Conservation (phyloP, 2,113 vertebrate species). For the Siniperca knerii region DNA sequence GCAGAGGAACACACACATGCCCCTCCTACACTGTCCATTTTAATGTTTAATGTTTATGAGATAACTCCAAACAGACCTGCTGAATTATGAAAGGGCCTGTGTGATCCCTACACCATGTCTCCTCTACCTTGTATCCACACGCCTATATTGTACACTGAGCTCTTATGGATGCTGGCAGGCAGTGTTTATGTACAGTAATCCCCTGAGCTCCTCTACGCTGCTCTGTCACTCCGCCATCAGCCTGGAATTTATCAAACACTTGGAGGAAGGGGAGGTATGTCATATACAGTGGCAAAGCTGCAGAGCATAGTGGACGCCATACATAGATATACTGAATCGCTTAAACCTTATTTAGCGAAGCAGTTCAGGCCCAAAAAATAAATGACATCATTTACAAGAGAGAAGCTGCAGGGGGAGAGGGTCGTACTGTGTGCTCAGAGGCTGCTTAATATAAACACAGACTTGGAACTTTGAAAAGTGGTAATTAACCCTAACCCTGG, state of each 20-base stretch:
- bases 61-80: constrained; percentile 30
- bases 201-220: constrained; percentile 15
- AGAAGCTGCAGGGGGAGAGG: constrained; percentile 9
- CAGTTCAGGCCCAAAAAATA: neutral
- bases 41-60: constrained; percentile 55
- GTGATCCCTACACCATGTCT: constrained; percentile 17
- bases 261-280: constrained; percentile 8
- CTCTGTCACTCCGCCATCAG: constrained; percentile 44
- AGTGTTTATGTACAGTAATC: constrained; percentile 71
- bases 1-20: neutral
- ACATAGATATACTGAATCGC: constrained; percentile 21
- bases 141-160: constrained; percentile 2
- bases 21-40: neutral
- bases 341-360: constrained; percentile 64
- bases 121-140: constrained; percentile 4
- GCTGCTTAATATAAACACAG: neutral
- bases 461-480: neutral
- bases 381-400: neutral
- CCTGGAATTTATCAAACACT: constrained; percentile 59
- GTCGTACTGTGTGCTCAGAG: neutral
- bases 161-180: constrained; percentile 30
- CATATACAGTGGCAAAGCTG: constrained; percentile 22
- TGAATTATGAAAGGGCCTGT: constrained; percentile 46
- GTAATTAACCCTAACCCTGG: neutral
- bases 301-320: constrained; percentile 9